Evolutionary conservation across 2,888 invertebrate species (phyloP).

Genomic region (Clivina fossor): DNA sequence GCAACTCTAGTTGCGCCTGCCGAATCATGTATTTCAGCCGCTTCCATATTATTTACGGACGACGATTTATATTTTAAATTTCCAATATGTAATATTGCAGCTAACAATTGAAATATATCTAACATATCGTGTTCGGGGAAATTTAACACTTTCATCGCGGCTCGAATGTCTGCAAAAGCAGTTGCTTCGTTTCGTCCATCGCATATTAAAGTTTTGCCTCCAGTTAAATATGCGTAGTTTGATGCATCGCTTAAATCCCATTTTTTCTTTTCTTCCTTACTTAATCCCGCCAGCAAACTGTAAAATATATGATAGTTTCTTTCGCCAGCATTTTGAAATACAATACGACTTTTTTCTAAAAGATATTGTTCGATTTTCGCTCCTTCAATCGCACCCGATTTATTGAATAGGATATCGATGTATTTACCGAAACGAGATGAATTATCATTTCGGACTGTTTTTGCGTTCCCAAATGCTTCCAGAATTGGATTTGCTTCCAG

Average conservation of each 20-base stretch:
- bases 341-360: constrained; percentile 90
- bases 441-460: constrained; percentile 93
- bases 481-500: constrained; percentile 95
- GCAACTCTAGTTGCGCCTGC: constrained; percentile 70
- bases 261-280: constrained; percentile 74
- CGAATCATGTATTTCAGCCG: constrained; percentile 78
- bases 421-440: constrained; percentile 96
- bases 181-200: constrained; percentile 81
- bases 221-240: constrained; percentile 79
- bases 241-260: constrained; percentile 73
- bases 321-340: constrained; percentile 85
- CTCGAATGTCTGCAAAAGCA: constrained; percentile 85
- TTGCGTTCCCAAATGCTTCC: constrained; percentile 97
- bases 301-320: constrained; percentile 97
- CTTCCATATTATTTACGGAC: constrained; percentile 78
- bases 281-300: constrained; percentile 81
- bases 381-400: constrained; percentile 80
- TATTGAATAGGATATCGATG: constrained; percentile 80
- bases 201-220: constrained; percentile 74
- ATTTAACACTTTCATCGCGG: constrained; percentile 91
- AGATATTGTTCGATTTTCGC: constrained; percentile 94
- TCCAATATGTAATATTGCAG: constrained; percentile 87
- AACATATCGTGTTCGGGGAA: constrained; percentile 82
- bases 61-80: constrained; percentile 82
- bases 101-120: constrained; percentile 81